Evolutionary conservation across 2,113 vertebrate genomes (phyloP).

Genomic region (Struthidea cinerea): DNA sequence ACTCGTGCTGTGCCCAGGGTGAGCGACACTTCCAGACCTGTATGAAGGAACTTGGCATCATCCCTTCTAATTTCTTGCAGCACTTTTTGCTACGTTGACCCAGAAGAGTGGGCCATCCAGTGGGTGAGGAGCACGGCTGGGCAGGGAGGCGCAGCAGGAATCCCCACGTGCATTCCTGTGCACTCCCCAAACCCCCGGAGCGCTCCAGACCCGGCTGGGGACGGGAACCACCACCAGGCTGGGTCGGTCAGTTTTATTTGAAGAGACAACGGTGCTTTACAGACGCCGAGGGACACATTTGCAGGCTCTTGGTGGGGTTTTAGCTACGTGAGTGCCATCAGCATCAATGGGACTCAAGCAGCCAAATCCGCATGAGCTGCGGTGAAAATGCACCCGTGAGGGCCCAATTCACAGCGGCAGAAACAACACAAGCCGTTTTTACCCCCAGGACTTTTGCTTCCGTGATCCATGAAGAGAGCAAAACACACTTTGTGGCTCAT

Average conservation of each 20-base stretch:
- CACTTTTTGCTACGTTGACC: rapidly evolving
- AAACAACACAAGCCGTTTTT: background rate
- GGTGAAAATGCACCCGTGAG: background rate
- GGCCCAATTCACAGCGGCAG: background rate
- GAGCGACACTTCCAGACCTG: background rate
- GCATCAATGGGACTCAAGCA: background rate
- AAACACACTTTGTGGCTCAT: constrained; percentile 31
- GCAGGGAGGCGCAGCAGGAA: background rate
- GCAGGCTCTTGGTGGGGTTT: background rate
- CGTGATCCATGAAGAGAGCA: background rate
- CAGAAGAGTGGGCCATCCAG: background rate
- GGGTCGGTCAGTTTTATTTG: background rate
- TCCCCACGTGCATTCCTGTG: background rate
- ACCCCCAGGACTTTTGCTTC: background rate
- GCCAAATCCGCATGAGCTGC: background rate
- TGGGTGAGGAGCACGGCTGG: background rate
- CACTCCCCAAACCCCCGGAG: background rate
- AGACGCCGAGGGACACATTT: background rate
- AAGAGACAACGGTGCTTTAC: background rate
- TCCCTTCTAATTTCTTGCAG: background rate
- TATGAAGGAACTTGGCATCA: background rate
- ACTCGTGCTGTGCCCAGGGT: no score
- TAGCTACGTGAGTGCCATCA: background rate
- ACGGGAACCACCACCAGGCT: background rate
- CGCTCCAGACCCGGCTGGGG: background rate